Base-by-base conservation (phyloP, 2,797 vertebrate species). In the Semotilus atromaculatus region DNA sequence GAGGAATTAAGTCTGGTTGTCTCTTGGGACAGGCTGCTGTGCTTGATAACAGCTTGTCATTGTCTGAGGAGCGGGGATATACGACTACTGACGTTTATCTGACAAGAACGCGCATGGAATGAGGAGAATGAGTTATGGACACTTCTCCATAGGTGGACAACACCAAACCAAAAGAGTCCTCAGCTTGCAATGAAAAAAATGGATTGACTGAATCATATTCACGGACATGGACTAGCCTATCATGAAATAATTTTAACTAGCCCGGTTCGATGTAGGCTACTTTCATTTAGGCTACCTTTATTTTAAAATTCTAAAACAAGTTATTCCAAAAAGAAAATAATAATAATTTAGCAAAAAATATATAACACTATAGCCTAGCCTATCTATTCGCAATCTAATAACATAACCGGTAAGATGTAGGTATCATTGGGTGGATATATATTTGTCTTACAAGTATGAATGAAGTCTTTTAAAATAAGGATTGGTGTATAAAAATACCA, bases 51-150 rank as follows among this genome's bases (percentile, higher is more conserved):
- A 75, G 85, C 80, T 40, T 85, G 82, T 83, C 82, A 82, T 86
- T 89, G 90, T 92, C 90, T 88, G 82, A 88, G 62, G 82, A 86
- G 90, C 89, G 89, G 86, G 92, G 92, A 92, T 88, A 36, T 21
- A 85, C 84, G 78, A 90, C 87, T 90, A 88, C 51, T 91, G 73
- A 60, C 87, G 77, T 87, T 90, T 88, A 89, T 83, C 77, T 81
- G 84, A 89, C 82, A 85, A 48, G 80, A 85, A 82, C 81, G 79
- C 83, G 79, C 81, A 79, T 81, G 76, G 62, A 19, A 80, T 19
- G 62, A 51, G 14, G 36, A 76, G 51, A 72, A 82, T 82, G 85
- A 86, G 72, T 77, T 86, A 72, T 86, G 73, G 64, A 71, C 36
- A 78, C 48, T 82, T 76, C 36, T 62, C 16, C 53, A 64, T 60